Evolutionary conservation across 2,888 invertebrate species (phyloP).

Genomic region (Cordilura impudica): DNA sequence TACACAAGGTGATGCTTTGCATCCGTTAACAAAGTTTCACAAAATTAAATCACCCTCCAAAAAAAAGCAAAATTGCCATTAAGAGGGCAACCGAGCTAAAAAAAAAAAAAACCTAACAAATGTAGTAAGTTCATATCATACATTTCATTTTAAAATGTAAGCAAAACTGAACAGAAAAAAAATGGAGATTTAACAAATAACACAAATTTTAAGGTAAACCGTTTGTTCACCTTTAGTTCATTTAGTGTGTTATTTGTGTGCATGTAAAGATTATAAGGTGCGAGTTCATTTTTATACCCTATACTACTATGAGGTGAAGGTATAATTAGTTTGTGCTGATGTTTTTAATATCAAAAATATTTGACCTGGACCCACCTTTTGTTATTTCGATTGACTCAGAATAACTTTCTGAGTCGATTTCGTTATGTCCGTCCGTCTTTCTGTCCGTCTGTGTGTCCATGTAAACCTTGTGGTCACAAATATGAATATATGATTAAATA

Average conservation of each 20-base stretch:
- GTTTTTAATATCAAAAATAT: no score
- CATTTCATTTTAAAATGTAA: slow-evolving; percentile 32
- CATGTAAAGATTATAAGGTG: background rate
- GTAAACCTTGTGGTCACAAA: no score
- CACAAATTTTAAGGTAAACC: slow-evolving; percentile 3
- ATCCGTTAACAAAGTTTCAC: slow-evolving; percentile 46
- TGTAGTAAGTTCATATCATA: background rate
- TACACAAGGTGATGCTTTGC: slow-evolving; percentile 22
- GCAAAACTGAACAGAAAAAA: slow-evolving; percentile 1
- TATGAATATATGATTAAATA: no score
- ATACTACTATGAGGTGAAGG: no score
- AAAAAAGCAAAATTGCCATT: background rate
- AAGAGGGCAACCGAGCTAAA: slow-evolving; percentile 4
- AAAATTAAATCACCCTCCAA: slow-evolving; percentile 9
- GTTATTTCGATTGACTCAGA: no score
- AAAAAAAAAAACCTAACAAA: background rate
- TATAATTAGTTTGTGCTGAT: no score
- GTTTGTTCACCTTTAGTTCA: slow-evolving; percentile 24
- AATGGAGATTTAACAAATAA: slow-evolving; percentile 2
- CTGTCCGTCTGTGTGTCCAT: no score
- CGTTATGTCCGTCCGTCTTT: no score
- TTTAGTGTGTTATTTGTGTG: background rate
- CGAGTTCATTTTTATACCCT: slow-evolving; percentile 11
- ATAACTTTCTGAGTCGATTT: no score
- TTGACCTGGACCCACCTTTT: no score